Base-by-base conservation (phyloP, 2,113 vertebrate genomes). In the Otocyon megalotis region DNA sequence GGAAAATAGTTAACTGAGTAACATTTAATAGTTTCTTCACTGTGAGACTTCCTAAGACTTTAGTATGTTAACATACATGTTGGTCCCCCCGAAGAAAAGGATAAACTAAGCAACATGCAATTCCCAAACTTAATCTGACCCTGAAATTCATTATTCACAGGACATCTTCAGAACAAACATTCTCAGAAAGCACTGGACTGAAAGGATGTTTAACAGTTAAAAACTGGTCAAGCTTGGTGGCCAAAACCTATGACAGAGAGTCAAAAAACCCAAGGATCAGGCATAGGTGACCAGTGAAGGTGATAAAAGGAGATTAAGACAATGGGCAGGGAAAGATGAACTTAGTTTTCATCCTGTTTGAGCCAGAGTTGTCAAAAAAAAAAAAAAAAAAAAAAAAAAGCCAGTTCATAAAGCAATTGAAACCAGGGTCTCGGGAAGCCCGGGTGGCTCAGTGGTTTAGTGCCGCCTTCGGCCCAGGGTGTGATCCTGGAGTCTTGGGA, bases 351-450 rank as follows among this genome's bases (percentile, higher is more conserved):
- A 50, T 67, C 4, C 65, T 90, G 53, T 90, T 50, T 76, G 12
- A 80, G 30, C 50, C 20, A 81, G 19, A 60, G 43, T 58, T 50
- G 14, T 76, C 28, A 67, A 63, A 85, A 90, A 85, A 6, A 13
- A 60, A 58, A 85, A 90, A 85, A 6, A 13, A 60, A 63, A 85
- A 87, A 85, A 63, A 85, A 90, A 85, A 6, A 13, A 54, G 60
- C n/a, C 76, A 79, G 20, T 72, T 95, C 63, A 95, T 50, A 76
- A 69, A 92, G 80, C 35, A 82, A 79, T 13, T 86, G 53, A 92
- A 96, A 89, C 28, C 79, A 37, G n/a, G 1, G 13, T 90, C 69
- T 91, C 37, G 30, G 1, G 13, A 43, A 43, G 43, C 43, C 43
- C 43, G 43, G 43, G 43, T 43, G 43, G 43, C 43, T 43, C 43